These are phyloP conservation scores for Siderastrea siderea DNA, from an alignment of 92 coral and sea anemone species.

Conservation along the genomic window DNA sequence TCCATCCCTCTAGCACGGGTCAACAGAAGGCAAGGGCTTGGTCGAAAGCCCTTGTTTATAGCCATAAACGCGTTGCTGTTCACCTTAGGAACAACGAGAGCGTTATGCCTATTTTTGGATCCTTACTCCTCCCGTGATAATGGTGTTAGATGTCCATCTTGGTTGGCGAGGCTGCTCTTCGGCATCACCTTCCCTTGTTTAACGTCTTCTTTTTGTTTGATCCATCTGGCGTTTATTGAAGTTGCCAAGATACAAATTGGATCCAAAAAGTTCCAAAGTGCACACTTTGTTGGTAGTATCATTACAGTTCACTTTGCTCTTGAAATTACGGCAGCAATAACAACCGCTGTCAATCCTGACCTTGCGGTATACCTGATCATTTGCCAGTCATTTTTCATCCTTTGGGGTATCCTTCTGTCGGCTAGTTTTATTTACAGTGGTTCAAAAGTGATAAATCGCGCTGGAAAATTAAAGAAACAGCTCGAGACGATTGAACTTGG, in stretches of 20 bases:
- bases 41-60: constrained; percentile 52
- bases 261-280: constrained; percentile 48
- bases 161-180: constrained; percentile 49
- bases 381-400: constrained; percentile 76
- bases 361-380: constrained; percentile 53
- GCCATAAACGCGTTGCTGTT: constrained; percentile 70
- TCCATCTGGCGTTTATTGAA: constrained; percentile 74
- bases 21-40: constrained; percentile 32
- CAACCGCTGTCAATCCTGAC: constrained; percentile 49
- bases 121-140: constrained; percentile 77
- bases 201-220: constrained; percentile 74
- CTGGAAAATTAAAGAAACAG: constrained; percentile 25
- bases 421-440: constrained; percentile 86
- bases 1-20: constrained; percentile 56
- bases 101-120: constrained; percentile 66
- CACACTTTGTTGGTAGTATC: constrained; percentile 52
- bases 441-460: constrained; percentile 48
- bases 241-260: constrained; percentile 69
- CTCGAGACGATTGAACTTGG: constrained; percentile 33
- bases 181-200: constrained; percentile 85
- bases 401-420: constrained; percentile 75
- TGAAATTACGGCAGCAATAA: constrained; percentile 54
- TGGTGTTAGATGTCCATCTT: constrained; percentile 46
- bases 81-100: constrained; percentile 68
- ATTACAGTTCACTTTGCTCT: constrained; percentile 60